phyloP scores from a whole-genome alignment of 2,113 vertebrate genomes.

The Sclerurus mexicanus region DNA sequence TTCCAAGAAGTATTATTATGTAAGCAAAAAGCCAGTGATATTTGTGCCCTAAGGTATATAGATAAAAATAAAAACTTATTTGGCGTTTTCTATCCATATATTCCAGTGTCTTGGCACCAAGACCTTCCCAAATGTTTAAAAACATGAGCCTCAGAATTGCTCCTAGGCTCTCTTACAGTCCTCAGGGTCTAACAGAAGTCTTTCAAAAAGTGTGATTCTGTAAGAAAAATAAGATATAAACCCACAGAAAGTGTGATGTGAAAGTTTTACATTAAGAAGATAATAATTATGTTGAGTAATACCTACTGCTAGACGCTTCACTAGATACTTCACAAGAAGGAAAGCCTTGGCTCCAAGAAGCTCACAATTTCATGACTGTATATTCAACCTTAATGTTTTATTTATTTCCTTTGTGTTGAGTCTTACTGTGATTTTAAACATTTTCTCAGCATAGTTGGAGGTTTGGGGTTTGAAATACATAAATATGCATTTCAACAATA shows the following conservation, averaged over 20 bases:
- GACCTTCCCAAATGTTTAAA: background rate
- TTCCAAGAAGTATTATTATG: background rate
- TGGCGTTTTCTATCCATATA: background rate
- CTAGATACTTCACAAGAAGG: background rate
- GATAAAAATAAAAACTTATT: background rate
- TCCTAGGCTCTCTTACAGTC: background rate
- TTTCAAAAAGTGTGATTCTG: background rate
- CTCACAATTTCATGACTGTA: background rate
- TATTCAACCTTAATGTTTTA: conserved; percentile 23
- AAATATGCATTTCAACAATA: conserved; percentile 37
- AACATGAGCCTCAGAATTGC: background rate
- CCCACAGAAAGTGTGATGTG: background rate
- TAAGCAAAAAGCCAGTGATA: background rate
- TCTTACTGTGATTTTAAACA: background rate
- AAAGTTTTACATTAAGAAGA: background rate
- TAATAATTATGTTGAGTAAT: background rate
- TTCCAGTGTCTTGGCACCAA: background rate
- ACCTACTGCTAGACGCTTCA: background rate
- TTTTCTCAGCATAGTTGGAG: background rate
- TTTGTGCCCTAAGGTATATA: background rate
- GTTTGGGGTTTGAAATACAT: background rate
- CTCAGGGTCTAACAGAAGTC: background rate
- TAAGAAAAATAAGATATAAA: background rate
- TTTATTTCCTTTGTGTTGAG: conserved; percentile 47
- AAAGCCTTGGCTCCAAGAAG: background rate